Conservation (phyloP, 1,140 invertebrate genomes). For the Yoshiicerus persimilis region DNA sequence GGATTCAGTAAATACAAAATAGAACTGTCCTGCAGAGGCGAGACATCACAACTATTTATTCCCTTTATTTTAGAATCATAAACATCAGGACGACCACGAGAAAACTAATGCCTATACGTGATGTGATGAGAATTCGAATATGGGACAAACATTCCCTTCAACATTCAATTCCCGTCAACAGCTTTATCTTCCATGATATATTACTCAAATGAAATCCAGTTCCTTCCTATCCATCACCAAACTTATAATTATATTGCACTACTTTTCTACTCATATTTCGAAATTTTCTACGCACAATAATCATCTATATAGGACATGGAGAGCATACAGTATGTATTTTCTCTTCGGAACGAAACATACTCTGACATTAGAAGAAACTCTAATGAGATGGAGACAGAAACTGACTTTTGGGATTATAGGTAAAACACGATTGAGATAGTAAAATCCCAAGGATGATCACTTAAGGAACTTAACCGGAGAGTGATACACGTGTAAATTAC, state of each 20-base stretch:
- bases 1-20: not conserved
- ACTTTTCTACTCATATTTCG: too few species aligned
- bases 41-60: not conserved
- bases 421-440: not conserved
- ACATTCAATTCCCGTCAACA: not conserved
- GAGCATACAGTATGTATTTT: too few species aligned
- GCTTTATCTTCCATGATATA: not conserved
- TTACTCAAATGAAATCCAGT: not conserved
- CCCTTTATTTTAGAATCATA: not conserved
- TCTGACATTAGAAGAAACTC: not conserved
- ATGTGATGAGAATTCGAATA: not conserved
- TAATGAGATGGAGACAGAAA: not conserved
- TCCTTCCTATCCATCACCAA: not conserved
- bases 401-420: not conserved
- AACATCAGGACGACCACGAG: not conserved
- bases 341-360: too few species aligned
- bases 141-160: not conserved
- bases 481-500: not conserved
- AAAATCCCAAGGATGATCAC: constrained; percentile 32
- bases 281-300: not conserved
- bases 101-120: not conserved
- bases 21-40: not conserved
- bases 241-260: not conserved
- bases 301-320: too few species aligned
- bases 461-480: not conserved